Evolutionary conservation across 2,113 vertebrate species (phyloP), one percentile per base, ranked within the genome.

Genomic region (Ondatra zibethicus): DNA sequence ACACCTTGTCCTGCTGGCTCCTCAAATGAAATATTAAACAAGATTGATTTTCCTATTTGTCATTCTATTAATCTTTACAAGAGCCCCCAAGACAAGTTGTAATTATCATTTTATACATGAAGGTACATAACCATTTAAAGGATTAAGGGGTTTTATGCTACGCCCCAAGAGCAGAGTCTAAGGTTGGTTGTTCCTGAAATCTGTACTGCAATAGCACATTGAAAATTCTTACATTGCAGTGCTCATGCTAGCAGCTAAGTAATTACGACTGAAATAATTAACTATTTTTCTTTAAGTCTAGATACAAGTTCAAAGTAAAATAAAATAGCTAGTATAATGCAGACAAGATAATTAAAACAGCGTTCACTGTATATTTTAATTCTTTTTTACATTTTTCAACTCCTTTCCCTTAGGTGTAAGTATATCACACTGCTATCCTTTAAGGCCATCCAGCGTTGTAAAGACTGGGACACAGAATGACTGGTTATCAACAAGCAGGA

Each of bases 401-500:
- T 92, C 80, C 75, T 96, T 68, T 92, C 39, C 58, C 31, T 84
- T 95, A 45, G 8, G 42, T 58, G 0, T 88, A 87, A 82, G 91
- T 72, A 47, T 39, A 5, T 55, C 33, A 90, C 66, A 76, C 36
- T 66, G 61, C 33, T 50, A 33, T 94, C 29, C 55, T 94, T 0
- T 36, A 88, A 78, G 55, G 16, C 63, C 66, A 85, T 29, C 33
- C 29, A 50, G 45, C 63, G 47, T 81, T 88, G 58, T 77, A 81
- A 95, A 39, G 91, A 72, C 80, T 95, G 45, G 86, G 95, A 94
- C 55, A 84, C 85, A 82, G 84, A 58, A 50, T 68, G 58, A 72
- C 31, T 85, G 27, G 76, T 42, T 92, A 96, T 98, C 95, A 97
- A 92, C 39, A 85, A 97, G 90, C n/a, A 92, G 36, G 3, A 25